A percentile compares a stretch with the other conserved stretches of the same genome.
Evolutionary conservation across 2,888 invertebrate species (phyloP).

Genomic region (Pammene aurita): DNA sequence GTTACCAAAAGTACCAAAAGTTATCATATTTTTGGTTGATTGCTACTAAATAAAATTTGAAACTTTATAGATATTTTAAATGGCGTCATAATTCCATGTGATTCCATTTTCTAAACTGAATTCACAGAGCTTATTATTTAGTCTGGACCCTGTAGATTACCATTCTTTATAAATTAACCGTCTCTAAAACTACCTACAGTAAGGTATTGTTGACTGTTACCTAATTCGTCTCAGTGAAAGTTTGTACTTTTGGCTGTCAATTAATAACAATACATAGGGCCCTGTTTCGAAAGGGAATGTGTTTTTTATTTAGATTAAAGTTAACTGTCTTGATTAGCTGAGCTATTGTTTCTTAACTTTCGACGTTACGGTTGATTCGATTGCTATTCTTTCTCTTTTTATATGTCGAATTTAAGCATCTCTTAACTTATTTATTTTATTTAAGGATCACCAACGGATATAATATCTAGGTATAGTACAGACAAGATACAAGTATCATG

Average conservation of each 20-base stretch:
- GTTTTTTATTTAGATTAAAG: slow-evolving; percentile 30
- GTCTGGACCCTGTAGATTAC: no score
- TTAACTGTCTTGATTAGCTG: slow-evolving; percentile 21
- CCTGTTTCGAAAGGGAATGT: slow-evolving; percentile 36
- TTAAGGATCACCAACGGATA: no score
- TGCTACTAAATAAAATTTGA: no score
- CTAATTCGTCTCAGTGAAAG: slow-evolving; percentile 52
- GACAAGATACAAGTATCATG: no score
- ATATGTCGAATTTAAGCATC: not conserved
- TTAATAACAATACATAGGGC: slow-evolving; percentile 53
- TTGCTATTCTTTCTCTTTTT: slow-evolving; percentile 13
- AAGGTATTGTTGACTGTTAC: slow-evolving; percentile 33
- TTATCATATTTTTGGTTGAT: no score
- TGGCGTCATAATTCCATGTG: no score
- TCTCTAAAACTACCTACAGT: slow-evolving; percentile 2
- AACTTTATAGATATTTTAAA: no score
- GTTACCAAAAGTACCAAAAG: no score
- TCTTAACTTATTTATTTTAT: not conserved
- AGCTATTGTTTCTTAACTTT: slow-evolving; percentile 25
- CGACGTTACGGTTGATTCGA: slow-evolving; percentile 19
- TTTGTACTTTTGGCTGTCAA: slow-evolving; percentile 50
- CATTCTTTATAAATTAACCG: not conserved
- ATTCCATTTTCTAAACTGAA: no score
- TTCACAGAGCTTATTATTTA: no score
- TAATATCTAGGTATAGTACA: no score